A percentile compares a stretch with the other conserved stretches of the same genome.
Conservation (phyloP, 1,140 invertebrate genomes). For the Pararge aegeria region DNA sequence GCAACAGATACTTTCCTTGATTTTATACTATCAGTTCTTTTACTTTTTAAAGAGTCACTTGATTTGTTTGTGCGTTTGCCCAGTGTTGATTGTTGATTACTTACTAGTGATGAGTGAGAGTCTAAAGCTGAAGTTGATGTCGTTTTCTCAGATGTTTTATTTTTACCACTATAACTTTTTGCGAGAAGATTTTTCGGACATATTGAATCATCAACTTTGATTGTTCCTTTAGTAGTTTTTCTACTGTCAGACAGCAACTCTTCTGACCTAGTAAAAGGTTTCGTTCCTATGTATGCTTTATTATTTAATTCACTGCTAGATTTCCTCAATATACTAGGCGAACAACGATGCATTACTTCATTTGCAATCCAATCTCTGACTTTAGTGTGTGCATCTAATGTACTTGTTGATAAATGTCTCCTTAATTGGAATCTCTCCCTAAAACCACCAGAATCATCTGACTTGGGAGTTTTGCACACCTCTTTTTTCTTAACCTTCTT, state of each 20-base stretch:
- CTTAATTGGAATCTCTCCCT: slow-evolving; percentile 83
- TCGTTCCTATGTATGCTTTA: slow-evolving; percentile 53
- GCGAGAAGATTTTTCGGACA: slow-evolving; percentile 40
- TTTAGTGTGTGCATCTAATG: slow-evolving; percentile 91
- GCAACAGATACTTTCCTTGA: slow-evolving; percentile 86
- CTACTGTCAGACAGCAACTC: slow-evolving; percentile 59
- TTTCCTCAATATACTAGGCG: slow-evolving; percentile 83
- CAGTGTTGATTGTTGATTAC: slow-evolving; percentile 51
- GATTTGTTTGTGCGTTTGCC: slow-evolving; percentile 61
- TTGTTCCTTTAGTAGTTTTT: slow-evolving; percentile 46
- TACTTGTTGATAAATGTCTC: slow-evolving; percentile 87
- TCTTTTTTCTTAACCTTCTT: slow-evolving; percentile 79
- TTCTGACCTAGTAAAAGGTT: slow-evolving; percentile 63
- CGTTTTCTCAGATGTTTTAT: slow-evolving; percentile 69
- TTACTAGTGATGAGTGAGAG: slow-evolving; percentile 64
- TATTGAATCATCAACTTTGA: slow-evolving; percentile 38
- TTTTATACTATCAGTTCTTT: slow-evolving; percentile 72
- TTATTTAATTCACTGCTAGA: slow-evolving; percentile 75
- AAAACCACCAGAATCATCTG: slow-evolving; percentile 78
- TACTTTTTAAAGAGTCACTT: slow-evolving; percentile 68
- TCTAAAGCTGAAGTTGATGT: slow-evolving; percentile 69
- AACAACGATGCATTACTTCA: slow-evolving; percentile 86
- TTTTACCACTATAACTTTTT: slow-evolving; percentile 45
- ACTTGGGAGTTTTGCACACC: slow-evolving; percentile 83
- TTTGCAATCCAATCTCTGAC: slow-evolving; percentile 92